Evolutionary conservation across 2,113 vertebrate genomes (phyloP), one percentile per base, ranked within the genome.

Genomic region (Upupa epops): DNA sequence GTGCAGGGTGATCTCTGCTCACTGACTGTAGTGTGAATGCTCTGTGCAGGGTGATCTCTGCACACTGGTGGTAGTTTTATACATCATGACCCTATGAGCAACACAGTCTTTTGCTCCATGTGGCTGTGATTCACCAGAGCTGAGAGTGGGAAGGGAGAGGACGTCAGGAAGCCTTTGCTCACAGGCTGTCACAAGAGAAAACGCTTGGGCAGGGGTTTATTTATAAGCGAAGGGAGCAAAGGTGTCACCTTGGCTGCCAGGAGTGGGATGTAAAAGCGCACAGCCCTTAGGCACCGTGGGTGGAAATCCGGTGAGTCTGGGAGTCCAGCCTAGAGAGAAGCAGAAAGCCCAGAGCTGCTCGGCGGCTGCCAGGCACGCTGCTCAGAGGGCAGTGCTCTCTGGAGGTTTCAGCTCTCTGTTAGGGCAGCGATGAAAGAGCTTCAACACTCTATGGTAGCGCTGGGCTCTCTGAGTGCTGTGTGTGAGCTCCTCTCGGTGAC

Each of bases 171-270:
- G 42, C 29, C 72, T 86, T 76, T 55, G 21, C 59, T 92, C 22
- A 28, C 36, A 34, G 70, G 28, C 52, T 86, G 63, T 51, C 71
- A 87, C 56, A 72, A 82, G 76, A 79, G 7, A 42, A 72, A 28
- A 59, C 64, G 76, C 72, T 71, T 88, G 40, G 52, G 68, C 93
- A 65, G 64, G 72, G 6, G 58, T 76, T 95, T 95, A 69, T 87
- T 96, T 59, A 40, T 51, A 19, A 76, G 79, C 24, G 91, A 68
- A 11, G 40, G 18, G 64, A 80, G 81, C 61, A 54, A 0, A 0
- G 22, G 37, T 89, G 93, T 96, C 80, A 90, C 85, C 71, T 75
- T 61, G 82, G 80, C 87, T 94, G 86, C 86, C 77, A 83, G 49
- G 54, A 92, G n/a, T 4, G 3, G 66, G 81, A 92, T 72, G 83